Base-by-base conservation (phyloP, 2,797 vertebrate species). In the Knipowitschia caucasica region DNA sequence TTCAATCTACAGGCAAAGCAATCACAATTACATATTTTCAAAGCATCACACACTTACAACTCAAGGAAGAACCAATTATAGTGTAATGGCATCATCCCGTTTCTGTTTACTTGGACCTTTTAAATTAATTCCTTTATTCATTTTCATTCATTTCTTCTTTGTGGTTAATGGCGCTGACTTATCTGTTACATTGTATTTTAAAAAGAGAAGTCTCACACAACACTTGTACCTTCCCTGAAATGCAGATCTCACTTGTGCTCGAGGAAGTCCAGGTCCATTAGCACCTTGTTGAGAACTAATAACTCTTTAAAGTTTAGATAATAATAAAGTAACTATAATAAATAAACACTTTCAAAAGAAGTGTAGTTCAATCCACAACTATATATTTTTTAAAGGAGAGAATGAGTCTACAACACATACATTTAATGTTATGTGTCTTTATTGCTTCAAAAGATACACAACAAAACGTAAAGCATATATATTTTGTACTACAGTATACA, bases 241-340 rank as follows among this genome's bases (percentile, higher is more conserved):
- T 20, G 25, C 7, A 53, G 52, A 31, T 26, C 2, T 6, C 65
- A 18, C 1, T 24, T 40, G 6, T 36, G 12, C 60, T 63, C 58
- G 43, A 18, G 34, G 64, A 67, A 69, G 18, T 21, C 8, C 21
- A 27, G n/a, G 45, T 43, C 45, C 42, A 34, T 38, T 56, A n/a
- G 26, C 57, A 54, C 54, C 27, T 23, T 17, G 29, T 18, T 54
- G 27, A 11, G 26, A 7, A 23, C 39, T 17, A 27, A 23, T 23
- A 14, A 12, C 29, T 23, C 30, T 49, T 12, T 33, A 2, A 33
- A 29, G 26, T 30, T 46, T 18, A 29, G n/a, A 43, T 11, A 26
- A 21, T 30, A 29, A 30, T 30, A 49, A 49, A 29, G n/a, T n/a
- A n/a, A 49, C 29, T 29, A 34, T 3, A 33, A 46, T 27, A 46